Base-by-base conservation (phyloP, 1,140 invertebrate species). In the Brachionus koreanus region DNA sequence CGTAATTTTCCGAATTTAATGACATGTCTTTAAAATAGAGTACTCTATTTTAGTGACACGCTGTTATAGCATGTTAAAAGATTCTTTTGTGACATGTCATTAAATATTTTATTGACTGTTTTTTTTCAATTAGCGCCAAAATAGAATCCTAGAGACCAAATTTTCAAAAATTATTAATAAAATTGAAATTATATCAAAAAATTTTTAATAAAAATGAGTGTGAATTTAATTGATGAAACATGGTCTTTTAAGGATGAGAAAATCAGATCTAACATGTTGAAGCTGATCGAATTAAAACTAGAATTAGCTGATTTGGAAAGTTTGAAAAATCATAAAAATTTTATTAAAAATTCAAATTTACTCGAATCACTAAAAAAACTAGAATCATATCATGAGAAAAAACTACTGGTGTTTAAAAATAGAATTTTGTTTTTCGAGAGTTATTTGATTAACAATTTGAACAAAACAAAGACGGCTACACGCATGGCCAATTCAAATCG, bases 301-400 rank as follows among this genome's bases (percentile, higher is more conserved):
- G 69, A 74, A 25, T 16, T 74, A 2, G 13, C 43, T 7, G 39
- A 74, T 35, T 25, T 74, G 12, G 42, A 74, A 46, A 74, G 25
- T 13, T 35, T 74, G 13, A 74, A 74, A 25, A 74, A 10, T 46
- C 39, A 74, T 46, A 29, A 29, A 25, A 46, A 39, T 25, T 46
- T 74, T 74, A 74, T 74, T 19, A 74, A 74, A 74, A 74, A 74
- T 46, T 74, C 69, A 74, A 74, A 43, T 74, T 5, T 19, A 13
- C 25, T 74, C 19, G 69, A 74, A 12, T 74, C 69, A 25, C 25
- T 74, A 4, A 74, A 74, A 74, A 74, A 74, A 74, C 25, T 74
- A 9, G 39, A 74, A 5, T 43, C 69, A 9, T 74, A 74, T 35
- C 69, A 74, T 74, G 69, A 74, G 12, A 43, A 74, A 74, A 74